A percentile compares a stretch with the other conserved stretches of the same genome.
Evolutionary conservation across 2,113 vertebrate genomes (phyloP).

Genomic region (Orycteropus afer): DNA sequence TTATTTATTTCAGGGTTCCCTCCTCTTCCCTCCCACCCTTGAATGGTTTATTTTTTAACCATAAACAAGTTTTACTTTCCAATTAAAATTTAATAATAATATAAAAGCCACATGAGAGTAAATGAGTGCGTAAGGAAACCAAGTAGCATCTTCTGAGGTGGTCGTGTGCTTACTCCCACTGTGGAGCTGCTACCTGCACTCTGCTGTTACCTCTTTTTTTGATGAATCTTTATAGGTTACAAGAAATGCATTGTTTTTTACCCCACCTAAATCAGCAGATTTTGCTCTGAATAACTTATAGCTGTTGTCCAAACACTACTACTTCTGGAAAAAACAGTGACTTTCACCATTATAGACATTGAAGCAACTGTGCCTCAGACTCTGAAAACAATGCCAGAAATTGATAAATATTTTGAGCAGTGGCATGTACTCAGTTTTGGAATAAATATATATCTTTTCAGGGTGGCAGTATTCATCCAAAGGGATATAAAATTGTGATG

Average conservation of each 20-base stretch:
- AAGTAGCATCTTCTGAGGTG: background rate
- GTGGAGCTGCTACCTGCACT: conserved; percentile 74
- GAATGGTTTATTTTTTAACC: background rate
- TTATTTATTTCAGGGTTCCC: too few species aligned
- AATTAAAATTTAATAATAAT: background rate
- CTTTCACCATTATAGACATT: background rate
- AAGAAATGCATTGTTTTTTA: background rate
- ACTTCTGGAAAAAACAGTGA: background rate
- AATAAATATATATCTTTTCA: too few species aligned
- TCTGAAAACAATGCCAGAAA: background rate
- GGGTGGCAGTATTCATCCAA: background rate
- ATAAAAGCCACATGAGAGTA: background rate
- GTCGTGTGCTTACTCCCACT: background rate
- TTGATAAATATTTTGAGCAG: background rate
- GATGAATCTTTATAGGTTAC: background rate
- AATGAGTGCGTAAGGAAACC: background rate
- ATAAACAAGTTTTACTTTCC: background rate
- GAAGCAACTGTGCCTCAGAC: background rate
- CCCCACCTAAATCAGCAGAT: background rate
- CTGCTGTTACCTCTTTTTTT: background rate
- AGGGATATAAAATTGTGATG: background rate
- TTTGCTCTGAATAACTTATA: background rate
- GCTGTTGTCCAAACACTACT: background rate
- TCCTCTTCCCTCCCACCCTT: too few species aligned
- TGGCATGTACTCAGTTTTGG: background rate